phyloP scores from a whole-genome alignment of 2,113 vertebrate species.

The Mellivora capensis region DNA sequence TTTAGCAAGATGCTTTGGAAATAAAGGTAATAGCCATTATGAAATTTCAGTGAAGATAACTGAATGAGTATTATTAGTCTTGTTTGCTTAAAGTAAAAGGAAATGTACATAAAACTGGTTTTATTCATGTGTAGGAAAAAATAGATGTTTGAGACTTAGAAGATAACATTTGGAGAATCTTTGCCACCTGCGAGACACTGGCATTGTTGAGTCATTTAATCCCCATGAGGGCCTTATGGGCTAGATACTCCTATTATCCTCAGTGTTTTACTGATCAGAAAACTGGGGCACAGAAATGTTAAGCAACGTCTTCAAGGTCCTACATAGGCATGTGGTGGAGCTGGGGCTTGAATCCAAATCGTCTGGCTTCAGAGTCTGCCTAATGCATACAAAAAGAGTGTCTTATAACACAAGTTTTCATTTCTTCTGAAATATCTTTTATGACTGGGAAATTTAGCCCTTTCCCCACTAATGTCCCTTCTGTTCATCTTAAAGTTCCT shows the following conservation, averaged over 20 bases:
- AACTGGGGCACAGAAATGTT: background rate
- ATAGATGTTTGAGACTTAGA: background rate
- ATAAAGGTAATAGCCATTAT: background rate
- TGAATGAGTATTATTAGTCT: background rate
- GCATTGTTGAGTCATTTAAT: background rate
- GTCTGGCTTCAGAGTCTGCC: background rate
- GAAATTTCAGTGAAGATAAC: background rate
- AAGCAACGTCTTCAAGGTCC: background rate
- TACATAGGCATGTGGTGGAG: accelerated
- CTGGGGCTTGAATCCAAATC: background rate
- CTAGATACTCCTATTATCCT: background rate
- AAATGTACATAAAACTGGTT: background rate
- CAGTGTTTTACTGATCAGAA: background rate
- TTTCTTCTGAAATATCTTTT: background rate
- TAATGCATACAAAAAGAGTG: too few species aligned
- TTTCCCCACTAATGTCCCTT: background rate
- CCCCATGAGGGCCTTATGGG: too few species aligned
- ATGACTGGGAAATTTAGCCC: background rate
- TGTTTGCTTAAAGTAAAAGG: background rate
- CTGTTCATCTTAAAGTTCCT: background rate
- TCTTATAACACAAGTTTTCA: background rate
- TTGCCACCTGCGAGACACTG: background rate
- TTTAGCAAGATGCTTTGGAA: too few species aligned
- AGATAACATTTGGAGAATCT: background rate
- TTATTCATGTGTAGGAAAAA: background rate